A percentile compares a stretch with the other conserved stretches of the same genome.
These are phyloP conservation scores for Celastrina argiolus DNA, from an alignment of 2,888 invertebrate genomes.

Conservation along the genomic window DNA sequence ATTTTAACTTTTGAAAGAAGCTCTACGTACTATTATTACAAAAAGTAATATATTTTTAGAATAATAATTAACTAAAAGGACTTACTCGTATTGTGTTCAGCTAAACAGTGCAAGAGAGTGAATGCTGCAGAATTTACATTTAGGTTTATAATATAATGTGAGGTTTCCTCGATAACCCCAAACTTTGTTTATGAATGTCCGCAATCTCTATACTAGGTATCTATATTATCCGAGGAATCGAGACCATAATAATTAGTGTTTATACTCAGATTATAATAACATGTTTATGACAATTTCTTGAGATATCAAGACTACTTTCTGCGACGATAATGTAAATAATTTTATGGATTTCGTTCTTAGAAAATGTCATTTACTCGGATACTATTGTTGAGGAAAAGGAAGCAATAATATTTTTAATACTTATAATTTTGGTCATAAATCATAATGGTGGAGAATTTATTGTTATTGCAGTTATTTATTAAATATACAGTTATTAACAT, in stretches of 20 bases:
- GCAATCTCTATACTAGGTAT: not conserved
- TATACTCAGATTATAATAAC: too few species aligned
- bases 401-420: not conserved
- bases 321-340: not conserved
- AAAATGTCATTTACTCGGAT: not conserved
- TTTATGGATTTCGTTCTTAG: conserved; percentile 3
- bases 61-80: not conserved
- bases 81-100: not conserved
- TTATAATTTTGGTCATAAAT: too few species aligned
- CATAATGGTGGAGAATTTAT: too few species aligned
- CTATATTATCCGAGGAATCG: too few species aligned
- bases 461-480: too few species aligned
- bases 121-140: not conserved
- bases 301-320: not conserved
- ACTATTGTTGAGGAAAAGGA: not conserved
- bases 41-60: not conserved
- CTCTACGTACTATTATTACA: too few species aligned
- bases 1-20: not conserved
- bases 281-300: not conserved
- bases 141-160: not conserved
- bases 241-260: too few species aligned
- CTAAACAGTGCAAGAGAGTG: not conserved
- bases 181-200: not conserved
- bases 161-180: not conserved
- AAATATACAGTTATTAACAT: too few species aligned